Base-by-base conservation (phyloP, 2,113 vertebrate genomes). In the Psilopogon haemacephalus region DNA sequence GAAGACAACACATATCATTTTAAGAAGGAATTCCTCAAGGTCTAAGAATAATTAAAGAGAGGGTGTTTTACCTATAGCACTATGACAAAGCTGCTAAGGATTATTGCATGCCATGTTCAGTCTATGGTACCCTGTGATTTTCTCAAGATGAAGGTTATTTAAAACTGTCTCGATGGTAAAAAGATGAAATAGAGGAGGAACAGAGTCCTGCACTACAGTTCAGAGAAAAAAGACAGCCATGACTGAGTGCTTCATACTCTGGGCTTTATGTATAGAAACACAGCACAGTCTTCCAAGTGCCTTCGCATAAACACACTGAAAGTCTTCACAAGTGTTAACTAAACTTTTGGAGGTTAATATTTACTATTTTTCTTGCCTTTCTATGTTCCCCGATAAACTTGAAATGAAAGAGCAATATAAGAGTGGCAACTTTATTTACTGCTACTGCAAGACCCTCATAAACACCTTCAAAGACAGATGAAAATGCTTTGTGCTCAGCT, bases 131-230 rank as follows among this genome's bases (percentile, higher is more conserved):
- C n/a, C 67, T 91, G 69, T 88, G 90, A 91, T 93, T 62, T 90
- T 93, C 76, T 94, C 37, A 86, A 64, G 40, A 95, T 60, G 20
- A 74, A 90, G 59, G 72, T n/a, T 92, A 83, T 80, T 94, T 88
- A 90, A 94, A 95, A 81, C 26, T 76, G 35, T 84, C 78, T 44
- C 95, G 71, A 89, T 92, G 65, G 77, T 77, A 78, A 89, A 85
- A 88, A 69, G 67, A 32, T 86, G 18, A 90, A 84, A 33, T 38
- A 78, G 42, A 83, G 32, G 52, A 74, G 55, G 23, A 80, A 77
- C 88, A 69, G 81, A 44, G n/a, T 69, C 56, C 71, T 86, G 77
- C 18, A 71, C 58, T 35, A 72, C 5, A 44, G 50, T 83, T 72
- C 73, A 35, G 35, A 91, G 85, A 81, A 81, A 81, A 70, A 56